Base-by-base conservation (phyloP, 2,113 vertebrate genomes). In the Saimiri boliviensis region DNA sequence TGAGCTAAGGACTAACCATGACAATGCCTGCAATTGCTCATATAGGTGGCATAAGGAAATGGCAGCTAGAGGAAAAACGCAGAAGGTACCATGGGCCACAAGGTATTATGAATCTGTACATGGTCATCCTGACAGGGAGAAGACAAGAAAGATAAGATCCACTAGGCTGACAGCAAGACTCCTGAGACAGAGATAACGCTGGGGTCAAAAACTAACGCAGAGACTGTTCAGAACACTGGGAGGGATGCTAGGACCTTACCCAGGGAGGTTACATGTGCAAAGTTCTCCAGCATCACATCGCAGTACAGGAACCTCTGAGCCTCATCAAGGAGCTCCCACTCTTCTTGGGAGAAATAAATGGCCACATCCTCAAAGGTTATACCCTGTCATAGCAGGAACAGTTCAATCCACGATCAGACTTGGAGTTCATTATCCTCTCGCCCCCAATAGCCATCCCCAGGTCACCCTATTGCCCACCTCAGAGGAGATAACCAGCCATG, bases 271-370 rank as follows among this genome's bases (percentile, higher is more conserved):
- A 83, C 45, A 54, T 92, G 94, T 14, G 77, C 77, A 37, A 92
- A 92, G 68, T 76, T 88, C 6, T 92, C 84, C 94, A 95, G 94
- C 94, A 87, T 95, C 68, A 92, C 90, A 14, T 21, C 5, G 10
- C 35, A 83, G 90, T 88, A 66, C 5, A 73, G 60, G 23, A 70
- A 47, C 45, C 79, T 94, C 87, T 97, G 94, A 27, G 77, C 71
- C 60, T 94, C 85, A 49, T 92, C 84, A 35, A 97, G 96, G 45
- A 97, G 70, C 27, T 19, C 23, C 94, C 92, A 97, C 27, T 97
- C 94, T 70, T 97, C 94, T 71, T 49, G 88, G 45, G 94, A 95
- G 94, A 95, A 97, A 73, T 40, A 40, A 77, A 97, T 13, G 27
- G 92, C 79, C 92, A 95, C 88, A 2, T 97, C 96, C 88, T 84